Base-by-base conservation (phyloP, 2,797 vertebrate genomes). In the Smutsia temminckii region DNA sequence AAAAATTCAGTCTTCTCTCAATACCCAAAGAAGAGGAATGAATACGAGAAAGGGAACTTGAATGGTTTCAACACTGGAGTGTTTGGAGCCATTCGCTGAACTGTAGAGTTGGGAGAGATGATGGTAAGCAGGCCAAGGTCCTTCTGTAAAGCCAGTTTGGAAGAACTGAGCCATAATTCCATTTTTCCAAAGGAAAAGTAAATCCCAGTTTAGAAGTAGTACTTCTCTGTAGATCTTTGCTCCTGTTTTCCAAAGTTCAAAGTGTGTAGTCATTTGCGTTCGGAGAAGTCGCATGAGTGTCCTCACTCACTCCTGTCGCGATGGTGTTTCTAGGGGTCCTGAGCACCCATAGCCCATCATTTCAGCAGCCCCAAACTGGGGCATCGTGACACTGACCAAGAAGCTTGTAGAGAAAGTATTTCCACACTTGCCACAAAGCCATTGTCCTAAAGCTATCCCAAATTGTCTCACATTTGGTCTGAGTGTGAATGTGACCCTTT, bases 1-100 rank as follows among this genome's bases (percentile, higher is more conserved):
- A 92, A 94, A 94, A 93, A 79, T 69, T 68, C 49, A 61, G 18
- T 79, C 51, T 77, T 86, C 51, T 87, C 84, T 63, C 34, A 87
- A 68, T 18, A 68, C 64, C 25, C 66, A 92, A 71, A 77, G 68
- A 75, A 87, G n/a, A 94, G 34, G 27, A 83, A 93, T 59, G 37
- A 14, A 8, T 68, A n/a, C 34, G 63, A 66, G 77, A 69, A 59
- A 84, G 9, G 10, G 18, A 75, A 18, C 29, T 16, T 78, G 27
- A 61, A 21, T n/a, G 29, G 14, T 37, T 23, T 71, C 17, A 57
- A 17, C 49, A 49, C 7, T 81, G 42, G 42, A 53, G 25, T 16
- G 6, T 5, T 86, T 71, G 89, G 89, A 94, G 29, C 9, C 51
- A 34, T 59, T 90, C 25, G 49, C 10, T 85, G 74, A 57, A 53